These are phyloP conservation scores for Homarus gammarus DNA, from an alignment of 2,888 invertebrate species.

Conservation along the genomic window DNA sequence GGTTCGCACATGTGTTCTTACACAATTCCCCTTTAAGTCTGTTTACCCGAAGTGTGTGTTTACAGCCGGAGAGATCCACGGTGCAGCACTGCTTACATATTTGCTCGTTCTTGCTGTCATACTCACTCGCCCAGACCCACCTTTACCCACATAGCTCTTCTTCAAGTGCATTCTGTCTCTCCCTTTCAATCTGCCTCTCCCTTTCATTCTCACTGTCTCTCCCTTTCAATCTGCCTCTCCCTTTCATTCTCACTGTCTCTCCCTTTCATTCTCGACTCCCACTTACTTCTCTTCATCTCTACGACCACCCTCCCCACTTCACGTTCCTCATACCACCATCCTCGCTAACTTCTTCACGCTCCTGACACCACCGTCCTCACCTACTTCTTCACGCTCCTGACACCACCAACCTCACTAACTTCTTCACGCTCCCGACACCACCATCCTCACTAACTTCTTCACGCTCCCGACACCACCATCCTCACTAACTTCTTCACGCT, in stretches of 20 bases:
- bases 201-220: background rate
- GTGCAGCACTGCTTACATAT: conserved; percentile 6
- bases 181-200: background rate
- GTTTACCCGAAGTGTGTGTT: conserved; percentile 7
- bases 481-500: too few relatives aligned
- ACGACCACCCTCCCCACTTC: too few relatives aligned
- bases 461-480: too few relatives aligned
- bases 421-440: too few relatives aligned
- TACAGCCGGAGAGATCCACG: background rate
- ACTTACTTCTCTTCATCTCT: background rate
- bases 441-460: too few relatives aligned
- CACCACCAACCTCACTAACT: too few relatives aligned
- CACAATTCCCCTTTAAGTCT: conserved; percentile 15
- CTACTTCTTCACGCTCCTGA: too few relatives aligned
- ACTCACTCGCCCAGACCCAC: background rate
- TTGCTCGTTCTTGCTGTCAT: background rate
- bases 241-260: background rate
- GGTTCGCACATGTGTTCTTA: background rate
- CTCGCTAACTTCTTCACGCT: too few relatives aligned
- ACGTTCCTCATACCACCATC: too few relatives aligned
- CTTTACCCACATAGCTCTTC: background rate
- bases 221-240: too few relatives aligned
- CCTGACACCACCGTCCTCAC: too few relatives aligned
- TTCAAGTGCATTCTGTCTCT: too few relatives aligned
- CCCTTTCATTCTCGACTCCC: background rate